Base-by-base conservation (phyloP, 2,888 invertebrate genomes). In the Melanotus villosus region DNA sequence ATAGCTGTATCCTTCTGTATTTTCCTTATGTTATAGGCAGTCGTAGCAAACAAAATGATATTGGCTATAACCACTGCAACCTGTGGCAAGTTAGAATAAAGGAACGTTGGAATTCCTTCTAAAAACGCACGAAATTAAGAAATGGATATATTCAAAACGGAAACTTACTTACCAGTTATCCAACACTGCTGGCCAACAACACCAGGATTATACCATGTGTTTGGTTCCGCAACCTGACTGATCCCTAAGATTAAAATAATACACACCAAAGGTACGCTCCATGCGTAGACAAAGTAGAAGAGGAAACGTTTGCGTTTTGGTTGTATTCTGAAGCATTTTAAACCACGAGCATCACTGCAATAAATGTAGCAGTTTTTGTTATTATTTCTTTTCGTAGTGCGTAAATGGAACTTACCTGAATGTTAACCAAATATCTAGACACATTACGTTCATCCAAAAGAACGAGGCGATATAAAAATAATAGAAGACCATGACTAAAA, bases 51-150 rank as follows among this genome's bases (percentile, higher is more conserved):
- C 67, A 93, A 85, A 4, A 87, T 81, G 52, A 90, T 85, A 79
- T 93, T 93, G 80, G 88, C 86, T 0, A 90, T 75, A 5, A 93
- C 88, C 9, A 93, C 84, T 10, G 90, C 78, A 32, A 90, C 88
- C 67, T 93, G 90, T 0, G 93, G 92, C 0, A 87, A 87, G 82
- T 91, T 92, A 84, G 93, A 93, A 82, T 92, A 93, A n/a, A 90
- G 80, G 36, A 91, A 81, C 71, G 87, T 88, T 9, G 90, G 88
- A 41, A 81, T 54, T 78, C 88, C 85, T 75, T 85, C 90, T 90
- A 83, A 60, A 80, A 85, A n/a, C n/a, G n/a, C n/a, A n/a, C n/a
- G n/a, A n/a, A n/a, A n/a, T n/a, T n/a, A n/a, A n/a, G n/a, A n/a
- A n/a, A n/a, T n/a, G n/a, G n/a, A n/a, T n/a, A n/a, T n/a, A n/a